Conservation (phyloP, 1,140 invertebrate genomes). For the Anastrepha ludens region DNA sequence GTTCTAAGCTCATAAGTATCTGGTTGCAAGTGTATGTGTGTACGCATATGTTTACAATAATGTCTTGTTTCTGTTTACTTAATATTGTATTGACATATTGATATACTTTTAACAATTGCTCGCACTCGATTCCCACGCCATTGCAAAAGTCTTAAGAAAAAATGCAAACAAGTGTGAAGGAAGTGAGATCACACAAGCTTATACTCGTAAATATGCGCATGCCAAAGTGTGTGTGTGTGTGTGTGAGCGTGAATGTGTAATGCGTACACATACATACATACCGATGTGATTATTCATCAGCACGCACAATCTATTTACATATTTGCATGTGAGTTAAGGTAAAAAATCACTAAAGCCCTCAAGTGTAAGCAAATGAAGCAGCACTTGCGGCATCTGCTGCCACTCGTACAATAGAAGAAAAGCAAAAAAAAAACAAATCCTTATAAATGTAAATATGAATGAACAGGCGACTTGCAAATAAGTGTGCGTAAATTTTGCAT, state of each 20-base stretch:
- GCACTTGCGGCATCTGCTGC: slow-evolving; percentile 7
- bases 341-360: slow-evolving; percentile 8
- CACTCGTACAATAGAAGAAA: background rate
- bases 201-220: slow-evolving; percentile 8
- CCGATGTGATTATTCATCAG: background rate
- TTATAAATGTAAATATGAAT: background rate
- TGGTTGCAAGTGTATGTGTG: background rate
- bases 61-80: slow-evolving; percentile 15
- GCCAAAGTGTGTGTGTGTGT: background rate
- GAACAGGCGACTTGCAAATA: background rate
- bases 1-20: background rate
- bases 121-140: background rate
- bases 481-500: background rate
- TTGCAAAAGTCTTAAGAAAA: background rate
- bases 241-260: background rate
- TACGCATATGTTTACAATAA: background rate
- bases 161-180: background rate
- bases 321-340: slow-evolving; percentile 16
- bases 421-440: background rate
- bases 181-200: background rate
- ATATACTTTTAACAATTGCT: slow-evolving; percentile 9
- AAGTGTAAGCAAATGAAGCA: slow-evolving; percentile 36
- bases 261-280: too few relatives aligned
- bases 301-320: background rate
- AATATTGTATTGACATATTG: background rate